Evolutionary conservation across 37 sponge, comb jelly and placozoan genomes (phyloP), one percentile per base, ranked within the genome.

Genomic region (Petrosia ficiformis): DNA sequence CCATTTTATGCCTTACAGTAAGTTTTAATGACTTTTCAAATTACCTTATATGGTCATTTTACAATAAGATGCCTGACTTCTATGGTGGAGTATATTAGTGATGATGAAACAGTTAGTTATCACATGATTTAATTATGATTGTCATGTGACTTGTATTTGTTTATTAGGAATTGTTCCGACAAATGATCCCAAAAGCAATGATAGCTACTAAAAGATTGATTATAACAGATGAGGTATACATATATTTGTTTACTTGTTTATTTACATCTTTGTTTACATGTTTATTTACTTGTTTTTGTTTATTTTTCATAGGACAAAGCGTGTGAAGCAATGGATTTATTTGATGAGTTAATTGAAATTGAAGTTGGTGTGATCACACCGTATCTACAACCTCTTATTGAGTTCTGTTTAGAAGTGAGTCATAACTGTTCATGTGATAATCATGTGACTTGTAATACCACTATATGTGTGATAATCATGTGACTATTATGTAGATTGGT

Each of bases 281-380:
- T 73, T 35, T 48, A 59, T n/a, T n/a, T n/a, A n/a, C n/a, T n/a
- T 71, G 72, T 3, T 39, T 44, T 39, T 41, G 35, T 37, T 4
- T 25, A 42, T 29, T 40, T 52, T 39, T 21, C 31, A 3, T 56
- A 96, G 91, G 91, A 90, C 34, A 75, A 93, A 21, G 99, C 99
- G 1, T 86, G 85, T 67, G 94, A 95, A n/a, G 96, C 91, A 21
- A 89, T 98, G 93, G 99, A 98, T 58, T 70, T 98, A 75, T 98
- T 98, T 84, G 99, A 98, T 67, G 89, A 95, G 61, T 71, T 98
- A 52, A 65, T 92, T 31, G 99, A 98, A 58, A 87, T 89, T 70
- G 96, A 98, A 34, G 84, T 98, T 5, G 78, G 81, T 33, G 78
- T 95, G 25, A 64, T 95, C 0, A 77, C 66, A 0, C 86, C 99